Conservation (phyloP, 2,888 invertebrate species). For the Acheta domesticus region DNA sequence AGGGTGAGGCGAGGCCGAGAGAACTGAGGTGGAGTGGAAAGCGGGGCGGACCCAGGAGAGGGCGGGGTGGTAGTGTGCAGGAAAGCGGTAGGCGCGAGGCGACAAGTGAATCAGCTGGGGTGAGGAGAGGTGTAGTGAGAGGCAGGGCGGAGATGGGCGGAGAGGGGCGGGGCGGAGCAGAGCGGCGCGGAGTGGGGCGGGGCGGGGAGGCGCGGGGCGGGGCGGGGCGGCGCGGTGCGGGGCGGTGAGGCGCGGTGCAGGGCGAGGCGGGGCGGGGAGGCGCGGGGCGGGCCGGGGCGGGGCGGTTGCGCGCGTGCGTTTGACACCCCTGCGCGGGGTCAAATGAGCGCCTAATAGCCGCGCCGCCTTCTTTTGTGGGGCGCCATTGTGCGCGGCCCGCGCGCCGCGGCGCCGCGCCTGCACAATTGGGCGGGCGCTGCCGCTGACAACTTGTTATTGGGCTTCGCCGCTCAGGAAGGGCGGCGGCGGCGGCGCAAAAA, state of each 20-base stretch:
- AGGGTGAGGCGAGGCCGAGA: too few species aligned
- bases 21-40: too few species aligned
- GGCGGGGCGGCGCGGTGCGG: too few species aligned
- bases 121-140: background rate
- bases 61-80: too few species aligned
- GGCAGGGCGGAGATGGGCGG: background rate
- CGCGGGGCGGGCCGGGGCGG: background rate
- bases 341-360: conserved; percentile 18
- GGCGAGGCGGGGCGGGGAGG: background rate
- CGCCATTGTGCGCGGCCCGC: background rate
- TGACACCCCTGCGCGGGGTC: conserved; percentile 18
- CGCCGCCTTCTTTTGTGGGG: conserved; percentile 8
- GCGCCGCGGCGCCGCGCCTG: conserved; percentile 23
- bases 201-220: too few species aligned
- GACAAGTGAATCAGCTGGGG: background rate
- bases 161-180: background rate
- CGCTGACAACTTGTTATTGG: conserved; percentile 44
- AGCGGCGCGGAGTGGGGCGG: too few species aligned
- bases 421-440: conserved; percentile 37
- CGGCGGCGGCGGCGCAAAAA: conserved; percentile 34
- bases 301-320: background rate
- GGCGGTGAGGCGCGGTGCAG: too few species aligned
- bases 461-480: conserved; percentile 41
- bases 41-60: too few species aligned
- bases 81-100: too few species aligned